These are phyloP conservation scores for Diadema setosum DNA, from an alignment of 35 echinoderm and acorn worm species.

Conservation along the genomic window DNA sequence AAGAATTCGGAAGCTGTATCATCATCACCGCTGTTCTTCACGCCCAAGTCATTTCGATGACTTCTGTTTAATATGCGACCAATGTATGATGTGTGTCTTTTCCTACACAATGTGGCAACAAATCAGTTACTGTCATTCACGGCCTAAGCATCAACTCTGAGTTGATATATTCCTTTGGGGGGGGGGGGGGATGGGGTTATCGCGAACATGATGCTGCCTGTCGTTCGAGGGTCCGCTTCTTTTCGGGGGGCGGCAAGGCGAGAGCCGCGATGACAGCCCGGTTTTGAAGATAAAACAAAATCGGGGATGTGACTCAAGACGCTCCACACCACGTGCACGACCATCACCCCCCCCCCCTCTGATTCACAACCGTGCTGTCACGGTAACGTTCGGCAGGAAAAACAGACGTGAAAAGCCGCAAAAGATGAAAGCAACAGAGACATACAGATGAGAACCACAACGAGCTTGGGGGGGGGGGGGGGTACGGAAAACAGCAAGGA, in stretches of 20 bases:
- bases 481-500: not conserved
- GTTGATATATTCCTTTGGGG: too few relatives aligned
- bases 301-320: not conserved
- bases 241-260: not conserved
- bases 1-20: too few relatives aligned
- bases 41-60: too few relatives aligned
- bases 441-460: not conserved
- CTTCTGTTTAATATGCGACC: too few relatives aligned
- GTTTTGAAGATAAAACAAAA: not conserved
- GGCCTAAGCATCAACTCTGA: too few relatives aligned
- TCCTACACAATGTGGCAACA: too few relatives aligned
- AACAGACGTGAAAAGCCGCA: not conserved
- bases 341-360: not conserved
- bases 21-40: too few relatives aligned
- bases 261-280: not conserved
- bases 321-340: not conserved
- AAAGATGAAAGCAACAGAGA: not conserved
- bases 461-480: not conserved
- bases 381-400: not conserved
- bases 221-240: too few relatives aligned
- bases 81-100: too few relatives aligned
- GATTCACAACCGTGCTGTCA: not conserved
- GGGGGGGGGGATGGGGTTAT: too few relatives aligned
- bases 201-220: too few relatives aligned
- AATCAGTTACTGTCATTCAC: too few relatives aligned